Evolutionary conservation across 2,113 vertebrate species (phyloP), one percentile per base, ranked within the genome.

Genomic region (Caranx melampygus): DNA sequence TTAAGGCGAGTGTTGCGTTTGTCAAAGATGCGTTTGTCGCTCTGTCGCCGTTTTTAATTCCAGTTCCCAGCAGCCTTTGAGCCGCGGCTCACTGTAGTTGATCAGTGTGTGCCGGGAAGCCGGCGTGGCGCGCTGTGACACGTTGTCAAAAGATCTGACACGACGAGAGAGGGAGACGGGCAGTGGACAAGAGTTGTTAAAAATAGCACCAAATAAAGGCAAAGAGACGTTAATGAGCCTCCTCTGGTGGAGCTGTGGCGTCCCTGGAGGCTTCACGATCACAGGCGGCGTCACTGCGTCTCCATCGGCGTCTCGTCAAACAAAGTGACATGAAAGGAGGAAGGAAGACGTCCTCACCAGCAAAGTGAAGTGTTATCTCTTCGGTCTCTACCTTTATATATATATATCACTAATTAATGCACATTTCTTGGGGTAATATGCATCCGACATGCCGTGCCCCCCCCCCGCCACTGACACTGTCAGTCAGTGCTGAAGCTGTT

Each of bases 151-250:
- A 34, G 62, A 89, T 86, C 73, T 84, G 74, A 88, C 72, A 75
- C 72, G 15, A 71, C 67, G 21, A 88, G 78, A 88, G 84, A 26
- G 26, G 26, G 26, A 26, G 83, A 78, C 70, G n/a, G 31, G 59
- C 58, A 47, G 78, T 72, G 76, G 89, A 90, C 88, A 31, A 6
- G 60, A 80, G 71, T 72, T 45, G 78, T 86, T 86, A 89, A 92
- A 93, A 93, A 93, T 91, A 94, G 87, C 83, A 72, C 3, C 75
- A 66, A 87, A 82, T 80, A 78, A 90, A 92, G 88, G 84, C 72
- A 84, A 82, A 72, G 47, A 62, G 81, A 87, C 82, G 66, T 88
- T 93, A 93, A 92, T 90, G 90, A 93, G 89, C 44, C 68, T 7
- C 37, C 63, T 54, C 55, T 44, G 69, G 72, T 74, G 79, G 9